A percentile compares a stretch with the other conserved stretches of the same genome.
Conservation (phyloP, 2,888 invertebrate genomes). For the Alloscopus bannaensis region DNA sequence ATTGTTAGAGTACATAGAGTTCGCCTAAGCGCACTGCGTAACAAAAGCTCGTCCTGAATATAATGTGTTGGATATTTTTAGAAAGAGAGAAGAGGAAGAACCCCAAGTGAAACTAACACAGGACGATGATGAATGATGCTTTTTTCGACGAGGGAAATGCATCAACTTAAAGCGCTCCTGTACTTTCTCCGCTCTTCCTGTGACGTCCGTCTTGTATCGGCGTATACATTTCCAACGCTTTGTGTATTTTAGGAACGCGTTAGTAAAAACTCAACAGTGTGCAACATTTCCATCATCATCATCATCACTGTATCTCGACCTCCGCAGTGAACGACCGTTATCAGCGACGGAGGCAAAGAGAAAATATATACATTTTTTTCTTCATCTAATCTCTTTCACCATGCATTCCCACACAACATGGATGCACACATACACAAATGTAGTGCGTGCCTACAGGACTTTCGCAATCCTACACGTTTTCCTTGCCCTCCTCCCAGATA, state of each 20-base stretch:
- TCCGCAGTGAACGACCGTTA: neutral
- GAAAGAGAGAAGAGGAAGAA: slow-evolving; percentile 11
- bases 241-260: slow-evolving; percentile 13
- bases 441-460: neutral
- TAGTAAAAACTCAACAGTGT: slow-evolving; percentile 48
- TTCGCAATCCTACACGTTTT: neutral
- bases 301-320: slow-evolving; percentile 1
- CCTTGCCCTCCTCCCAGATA: slow-evolving; percentile 7
- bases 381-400: neutral
- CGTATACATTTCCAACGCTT: slow-evolving; percentile 8
- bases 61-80: slow-evolving; percentile 14
- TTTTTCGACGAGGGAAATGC: slow-evolving; percentile 49
- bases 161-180: slow-evolving; percentile 40
- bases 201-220: slow-evolving; percentile 41
- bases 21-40: no score
- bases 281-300: slow-evolving; percentile 41
- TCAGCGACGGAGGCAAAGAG: neutral
- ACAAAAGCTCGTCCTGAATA: no score
- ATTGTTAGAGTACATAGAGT: no score
- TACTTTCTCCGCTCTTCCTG: slow-evolving; percentile 52
- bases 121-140: slow-evolving; percentile 64
- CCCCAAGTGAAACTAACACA: neutral
- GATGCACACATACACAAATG: neutral
- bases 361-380: slow-evolving; percentile 3
- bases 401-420: neutral